Evolutionary conservation across 2,888 invertebrate species (phyloP).

Genomic region (Subacronicta megacephala): DNA sequence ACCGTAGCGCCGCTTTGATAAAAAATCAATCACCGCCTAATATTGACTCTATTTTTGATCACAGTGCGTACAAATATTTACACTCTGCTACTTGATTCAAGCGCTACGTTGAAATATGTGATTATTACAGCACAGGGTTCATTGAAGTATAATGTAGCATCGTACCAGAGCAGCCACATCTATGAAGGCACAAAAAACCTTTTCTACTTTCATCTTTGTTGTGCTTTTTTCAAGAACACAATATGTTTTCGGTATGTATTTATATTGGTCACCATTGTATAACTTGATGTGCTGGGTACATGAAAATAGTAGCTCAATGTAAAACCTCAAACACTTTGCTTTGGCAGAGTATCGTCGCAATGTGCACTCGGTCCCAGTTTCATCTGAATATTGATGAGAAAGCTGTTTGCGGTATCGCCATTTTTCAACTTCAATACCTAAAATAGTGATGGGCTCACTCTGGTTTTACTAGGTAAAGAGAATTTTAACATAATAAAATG

Average conservation of each 20-base stretch:
- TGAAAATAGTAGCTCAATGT: conserved; percentile 5
- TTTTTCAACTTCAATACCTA: conserved; percentile 1
- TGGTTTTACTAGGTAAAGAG: background rate
- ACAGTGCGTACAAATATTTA: conserved; percentile 6
- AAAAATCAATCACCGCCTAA: background rate
- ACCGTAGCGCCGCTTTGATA: background rate
- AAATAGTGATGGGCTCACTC: background rate
- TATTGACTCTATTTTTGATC: background rate
- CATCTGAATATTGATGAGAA: conserved; percentile 15
- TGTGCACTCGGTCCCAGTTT: conserved; percentile 8
- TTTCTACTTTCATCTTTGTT: too few relatives aligned
- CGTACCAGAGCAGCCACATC: background rate
- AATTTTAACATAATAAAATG: background rate
- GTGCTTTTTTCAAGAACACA: too few relatives aligned
- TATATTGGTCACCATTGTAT: too few relatives aligned
- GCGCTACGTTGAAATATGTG: conserved; percentile 4
- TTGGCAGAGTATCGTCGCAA: conserved; percentile 1
- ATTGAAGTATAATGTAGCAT: background rate
- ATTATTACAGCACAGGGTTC: background rate
- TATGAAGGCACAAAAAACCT: too few relatives aligned
- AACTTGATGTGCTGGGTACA: too few relatives aligned
- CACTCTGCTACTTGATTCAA: background rate
- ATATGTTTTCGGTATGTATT: too few relatives aligned
- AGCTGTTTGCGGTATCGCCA: conserved; percentile 8
- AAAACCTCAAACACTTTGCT: conserved; percentile 3